phyloP scores from a whole-genome alignment of 2,113 vertebrate species.

The Lota lota region DNA sequence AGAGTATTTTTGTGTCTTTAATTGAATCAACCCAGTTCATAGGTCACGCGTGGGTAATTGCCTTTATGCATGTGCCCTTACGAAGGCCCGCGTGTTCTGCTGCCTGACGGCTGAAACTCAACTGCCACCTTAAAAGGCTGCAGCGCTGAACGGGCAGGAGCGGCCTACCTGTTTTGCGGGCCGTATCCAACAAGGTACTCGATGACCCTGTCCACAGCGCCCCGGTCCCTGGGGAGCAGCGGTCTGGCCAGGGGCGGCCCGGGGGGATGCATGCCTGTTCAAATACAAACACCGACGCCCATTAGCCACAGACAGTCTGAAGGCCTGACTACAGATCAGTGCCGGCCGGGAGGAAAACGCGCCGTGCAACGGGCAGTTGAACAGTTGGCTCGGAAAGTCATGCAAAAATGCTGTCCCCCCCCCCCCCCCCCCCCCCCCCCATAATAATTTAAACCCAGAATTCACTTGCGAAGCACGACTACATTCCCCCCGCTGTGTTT shows the following conservation, averaged over 20 bases:
- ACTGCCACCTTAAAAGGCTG: too few species aligned
- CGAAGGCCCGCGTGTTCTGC: too few species aligned
- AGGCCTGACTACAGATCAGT: conserved; percentile 25
- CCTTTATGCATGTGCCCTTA: too few species aligned
- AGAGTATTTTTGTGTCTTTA: too few species aligned
- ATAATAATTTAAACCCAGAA: conserved; percentile 66
- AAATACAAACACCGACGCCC: conserved; percentile 32
- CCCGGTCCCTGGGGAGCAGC: conserved; percentile 88
- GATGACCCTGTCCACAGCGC: conserved; percentile 89
- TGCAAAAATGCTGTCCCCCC: conserved; percentile 46
- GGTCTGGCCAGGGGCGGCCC: conserved; percentile 94
- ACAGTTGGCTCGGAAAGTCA: conserved; percentile 41
- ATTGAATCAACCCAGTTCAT: too few species aligned
- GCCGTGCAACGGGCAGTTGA: conserved; percentile 5
- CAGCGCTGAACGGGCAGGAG: background rate
- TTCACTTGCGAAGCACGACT: conserved; percentile 72
- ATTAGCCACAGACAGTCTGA: conserved; percentile 25
- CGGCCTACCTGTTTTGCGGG: conserved; percentile 88
- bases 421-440: conserved; percentile 10
- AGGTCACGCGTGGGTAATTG: too few species aligned
- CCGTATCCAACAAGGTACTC: conserved; percentile 98
- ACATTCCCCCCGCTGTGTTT: conserved; percentile 77
- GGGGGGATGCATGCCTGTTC: conserved; percentile 90
- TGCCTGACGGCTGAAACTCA: too few species aligned
- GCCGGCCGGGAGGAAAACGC: background rate